These are phyloP conservation scores for Diglossa cyanea DNA, from an alignment of 2,797 vertebrate species.

Conservation along the genomic window DNA sequence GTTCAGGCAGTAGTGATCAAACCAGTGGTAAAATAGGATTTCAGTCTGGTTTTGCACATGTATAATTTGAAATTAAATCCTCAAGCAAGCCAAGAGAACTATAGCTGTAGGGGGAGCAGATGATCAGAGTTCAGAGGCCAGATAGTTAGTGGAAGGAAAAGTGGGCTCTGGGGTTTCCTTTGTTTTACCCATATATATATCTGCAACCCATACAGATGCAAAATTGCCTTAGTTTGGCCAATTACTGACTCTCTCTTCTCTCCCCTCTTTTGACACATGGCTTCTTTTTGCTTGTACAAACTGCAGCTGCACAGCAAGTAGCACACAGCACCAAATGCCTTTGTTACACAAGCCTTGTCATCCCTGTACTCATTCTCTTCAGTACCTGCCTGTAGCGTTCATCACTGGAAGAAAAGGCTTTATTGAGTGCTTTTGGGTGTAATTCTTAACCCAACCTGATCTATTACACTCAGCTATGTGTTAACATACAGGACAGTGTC, in stretches of 20 bases:
- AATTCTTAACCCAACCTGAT: neutral
- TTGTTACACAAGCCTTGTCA: neutral
- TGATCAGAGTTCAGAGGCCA: slow-evolving; percentile 10
- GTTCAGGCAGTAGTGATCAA: slow-evolving; percentile 15
- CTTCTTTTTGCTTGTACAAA: neutral
- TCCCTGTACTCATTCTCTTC: neutral
- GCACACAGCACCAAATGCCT: neutral
- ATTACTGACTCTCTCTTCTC: neutral
- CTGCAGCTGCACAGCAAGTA: neutral
- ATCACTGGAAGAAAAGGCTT: neutral
- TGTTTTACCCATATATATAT: neutral
- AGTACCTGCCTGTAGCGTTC: neutral
- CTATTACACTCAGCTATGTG: neutral
- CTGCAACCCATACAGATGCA: neutral
- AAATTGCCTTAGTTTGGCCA: neutral
- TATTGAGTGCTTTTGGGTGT: neutral
- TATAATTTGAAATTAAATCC: slow-evolving; percentile 41
- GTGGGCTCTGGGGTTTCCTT: slow-evolving; percentile 16
- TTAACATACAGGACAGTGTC: neutral
- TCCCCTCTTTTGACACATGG: neutral
- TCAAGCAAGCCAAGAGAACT: neutral
- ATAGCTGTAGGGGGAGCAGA: slow-evolving; percentile 40
- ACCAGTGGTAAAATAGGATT: slow-evolving; percentile 15
- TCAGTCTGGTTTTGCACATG: slow-evolving; percentile 2
- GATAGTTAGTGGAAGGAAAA: slow-evolving; percentile 19